A percentile compares a stretch with the other conserved stretches of the same genome.
phyloP scores from a whole-genome alignment of 2,888 invertebrate genomes.

The Ectemnius lituratus region DNA sequence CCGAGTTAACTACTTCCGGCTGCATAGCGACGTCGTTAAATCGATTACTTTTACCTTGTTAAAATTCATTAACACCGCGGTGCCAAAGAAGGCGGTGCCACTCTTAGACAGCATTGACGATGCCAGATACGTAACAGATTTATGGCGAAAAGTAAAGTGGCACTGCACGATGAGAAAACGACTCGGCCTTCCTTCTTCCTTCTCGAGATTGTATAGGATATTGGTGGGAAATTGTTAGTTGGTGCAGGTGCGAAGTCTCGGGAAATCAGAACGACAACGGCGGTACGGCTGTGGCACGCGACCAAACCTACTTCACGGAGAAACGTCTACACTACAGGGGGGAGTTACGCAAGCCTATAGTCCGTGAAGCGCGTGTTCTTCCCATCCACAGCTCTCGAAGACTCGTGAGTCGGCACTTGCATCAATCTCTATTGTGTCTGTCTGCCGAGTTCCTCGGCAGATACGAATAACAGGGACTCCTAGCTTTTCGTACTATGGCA shows the following conservation, averaged over 20 bases:
- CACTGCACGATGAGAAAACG: no score
- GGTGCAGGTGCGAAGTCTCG: conserved; percentile 19
- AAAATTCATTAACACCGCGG: not conserved
- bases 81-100: not conserved
- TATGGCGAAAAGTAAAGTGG: not conserved
- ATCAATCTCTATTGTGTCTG: conserved; percentile 43
- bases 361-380: conserved; percentile 18
- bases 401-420: conserved; percentile 42
- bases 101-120: not conserved
- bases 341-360: conserved; percentile 34
- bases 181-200: not conserved
- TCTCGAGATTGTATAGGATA: conserved; percentile 42
- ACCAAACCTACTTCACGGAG: conserved; percentile 6
- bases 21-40: not conserved
- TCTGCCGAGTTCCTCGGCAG: conserved; percentile 26
- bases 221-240: conserved; percentile 31
- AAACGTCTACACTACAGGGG: conserved; percentile 28
- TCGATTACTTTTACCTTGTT: not conserved
- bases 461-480: conserved; percentile 29
- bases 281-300: conserved; percentile 1
- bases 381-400: conserved; percentile 33
- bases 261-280: conserved; percentile 27
- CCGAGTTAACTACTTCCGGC: not conserved
- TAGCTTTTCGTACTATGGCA: conserved; percentile 8
- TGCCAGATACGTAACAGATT: not conserved